Conservation (phyloP, 2,113 vertebrate species). For the Orthonyx spaldingii region DNA sequence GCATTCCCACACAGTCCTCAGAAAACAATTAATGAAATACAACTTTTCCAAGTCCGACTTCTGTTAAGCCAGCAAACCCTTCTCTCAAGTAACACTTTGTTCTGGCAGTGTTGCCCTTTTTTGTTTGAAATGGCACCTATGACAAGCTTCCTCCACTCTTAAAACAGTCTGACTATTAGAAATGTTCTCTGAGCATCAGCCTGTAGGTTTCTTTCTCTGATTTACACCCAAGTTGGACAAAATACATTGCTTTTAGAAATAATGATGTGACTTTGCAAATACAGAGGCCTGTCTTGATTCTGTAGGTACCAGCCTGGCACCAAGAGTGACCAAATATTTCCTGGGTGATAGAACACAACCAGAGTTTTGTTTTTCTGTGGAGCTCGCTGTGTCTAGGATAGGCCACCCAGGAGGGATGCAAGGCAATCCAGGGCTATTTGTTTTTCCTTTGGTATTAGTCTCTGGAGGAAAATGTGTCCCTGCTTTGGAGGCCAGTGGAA, state of each 20-base stretch:
- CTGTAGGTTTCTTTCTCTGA: not conserved
- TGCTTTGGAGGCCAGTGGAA: constrained; percentile 6
- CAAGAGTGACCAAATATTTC: not conserved
- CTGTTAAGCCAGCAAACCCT: not conserved
- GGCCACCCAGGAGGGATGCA: not conserved
- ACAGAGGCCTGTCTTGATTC: not conserved
- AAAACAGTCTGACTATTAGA: not conserved
- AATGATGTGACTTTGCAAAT: not conserved
- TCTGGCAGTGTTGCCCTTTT: not conserved
- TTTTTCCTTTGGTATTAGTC: constrained; percentile 39
- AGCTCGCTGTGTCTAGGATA: not conserved
- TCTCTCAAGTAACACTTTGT: not conserved
- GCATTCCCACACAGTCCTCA: not conserved
- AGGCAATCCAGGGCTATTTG: not conserved
- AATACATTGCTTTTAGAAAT: not conserved
- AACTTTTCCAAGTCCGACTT: not conserved
- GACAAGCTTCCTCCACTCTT: not conserved
- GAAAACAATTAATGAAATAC: not conserved
- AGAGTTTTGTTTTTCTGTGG: not conserved
- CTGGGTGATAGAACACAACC: not conserved
- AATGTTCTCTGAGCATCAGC: not conserved
- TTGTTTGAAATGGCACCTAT: not conserved
- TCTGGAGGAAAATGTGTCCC: constrained; percentile 1
- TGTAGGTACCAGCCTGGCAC: not conserved
- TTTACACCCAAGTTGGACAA: not conserved